These are phyloP conservation scores for Pterostichus niger DNA, from an alignment of 2,888 invertebrate genomes.

Conservation along the genomic window DNA sequence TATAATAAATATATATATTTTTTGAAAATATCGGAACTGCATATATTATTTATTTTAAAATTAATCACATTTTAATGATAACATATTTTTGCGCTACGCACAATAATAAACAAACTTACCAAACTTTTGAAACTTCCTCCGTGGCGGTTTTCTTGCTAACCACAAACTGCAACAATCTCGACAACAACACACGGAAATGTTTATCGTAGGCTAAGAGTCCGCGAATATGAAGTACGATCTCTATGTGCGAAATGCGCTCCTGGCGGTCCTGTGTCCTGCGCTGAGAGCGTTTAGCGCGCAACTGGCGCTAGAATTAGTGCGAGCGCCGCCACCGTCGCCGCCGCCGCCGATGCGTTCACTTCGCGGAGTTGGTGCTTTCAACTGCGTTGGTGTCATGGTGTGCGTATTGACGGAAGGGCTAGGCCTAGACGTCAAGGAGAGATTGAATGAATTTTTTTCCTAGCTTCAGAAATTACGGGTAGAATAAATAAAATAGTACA, in stretches of 20 bases:
- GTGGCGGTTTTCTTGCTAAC: background rate
- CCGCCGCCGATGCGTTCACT: background rate
- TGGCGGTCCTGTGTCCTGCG: conserved; percentile 5
- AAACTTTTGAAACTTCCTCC: conserved; percentile 2
- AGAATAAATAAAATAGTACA: too few species aligned
- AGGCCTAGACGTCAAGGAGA: too few species aligned
- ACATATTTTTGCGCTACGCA: too few species aligned
- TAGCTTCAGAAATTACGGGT: too few species aligned
- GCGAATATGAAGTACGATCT: background rate
- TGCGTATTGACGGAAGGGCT: background rate
- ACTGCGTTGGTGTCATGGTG: background rate
- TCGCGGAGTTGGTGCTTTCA: background rate
- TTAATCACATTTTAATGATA: too few species aligned
- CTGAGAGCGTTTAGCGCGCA: conserved; percentile 40
- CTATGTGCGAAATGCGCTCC: background rate
- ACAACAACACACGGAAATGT: too few species aligned
- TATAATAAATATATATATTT: too few species aligned
- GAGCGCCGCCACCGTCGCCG: background rate
- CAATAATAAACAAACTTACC: too few species aligned
- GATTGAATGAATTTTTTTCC: too few species aligned
- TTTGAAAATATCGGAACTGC: too few species aligned
- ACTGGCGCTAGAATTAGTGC: conserved; percentile 9
- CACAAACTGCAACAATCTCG: background rate
- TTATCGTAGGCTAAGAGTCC: too few species aligned
- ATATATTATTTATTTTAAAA: too few species aligned